These are phyloP conservation scores for Napeogenes inachia DNA, from an alignment of 2,888 invertebrate genomes.

Conservation along the genomic window DNA sequence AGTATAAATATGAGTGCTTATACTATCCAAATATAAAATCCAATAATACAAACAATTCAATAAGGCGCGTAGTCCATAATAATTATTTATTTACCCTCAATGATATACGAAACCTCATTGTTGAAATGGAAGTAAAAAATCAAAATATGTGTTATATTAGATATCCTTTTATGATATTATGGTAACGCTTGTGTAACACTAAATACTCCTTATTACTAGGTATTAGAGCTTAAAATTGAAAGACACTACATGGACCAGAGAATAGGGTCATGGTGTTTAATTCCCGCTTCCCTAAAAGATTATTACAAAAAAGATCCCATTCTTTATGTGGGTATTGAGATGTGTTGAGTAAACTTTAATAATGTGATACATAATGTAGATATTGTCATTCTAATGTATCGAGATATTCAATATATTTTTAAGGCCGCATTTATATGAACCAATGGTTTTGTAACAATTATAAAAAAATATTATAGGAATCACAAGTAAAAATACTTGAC, in stretches of 20 bases:
- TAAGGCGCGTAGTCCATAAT: neutral
- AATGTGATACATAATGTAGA: constrained; percentile 46
- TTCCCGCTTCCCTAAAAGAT: constrained; percentile 56
- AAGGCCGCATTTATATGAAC: neutral
- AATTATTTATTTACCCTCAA: constrained; percentile 15
- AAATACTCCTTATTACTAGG: constrained; percentile 27
- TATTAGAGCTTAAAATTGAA: constrained; percentile 30
- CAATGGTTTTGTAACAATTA: no score
- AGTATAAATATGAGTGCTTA: neutral
- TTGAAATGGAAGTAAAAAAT: constrained; percentile 55
- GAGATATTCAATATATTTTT: constrained; percentile 6
- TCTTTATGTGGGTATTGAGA: constrained; percentile 8
- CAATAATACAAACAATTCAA: constrained; percentile 1
- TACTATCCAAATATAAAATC: neutral
- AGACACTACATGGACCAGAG: constrained; percentile 17
- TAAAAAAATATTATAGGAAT: no score
- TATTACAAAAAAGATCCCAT: constrained; percentile 47
- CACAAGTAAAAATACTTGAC: no score
- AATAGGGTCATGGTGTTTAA: constrained; percentile 42
- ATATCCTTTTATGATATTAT: constrained; percentile 71
- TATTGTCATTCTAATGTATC: constrained; percentile 16
- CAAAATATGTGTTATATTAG: constrained; percentile 65
- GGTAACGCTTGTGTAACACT: constrained; percentile 43
- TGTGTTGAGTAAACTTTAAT: constrained; percentile 49
- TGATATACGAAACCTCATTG: constrained; percentile 52